Evolutionary conservation across 2,888 invertebrate species (phyloP).

Genomic region (Choreutis nemorana): DNA sequence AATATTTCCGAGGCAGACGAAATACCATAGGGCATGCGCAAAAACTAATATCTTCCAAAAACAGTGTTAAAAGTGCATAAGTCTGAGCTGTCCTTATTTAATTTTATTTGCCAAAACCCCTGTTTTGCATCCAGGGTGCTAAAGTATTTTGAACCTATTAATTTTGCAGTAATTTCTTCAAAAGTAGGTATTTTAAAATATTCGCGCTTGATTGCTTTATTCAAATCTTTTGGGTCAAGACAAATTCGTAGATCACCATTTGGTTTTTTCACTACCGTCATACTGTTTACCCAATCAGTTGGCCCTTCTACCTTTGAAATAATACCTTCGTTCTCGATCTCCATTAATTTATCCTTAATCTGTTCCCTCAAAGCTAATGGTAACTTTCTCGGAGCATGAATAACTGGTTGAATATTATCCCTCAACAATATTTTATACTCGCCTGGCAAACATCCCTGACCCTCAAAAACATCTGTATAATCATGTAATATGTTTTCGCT

Average conservation of each 20-base stretch:
- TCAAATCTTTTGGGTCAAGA: slow-evolving; percentile 15
- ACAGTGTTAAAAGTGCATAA: slow-evolving; percentile 15
- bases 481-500: slow-evolving; percentile 5
- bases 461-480: slow-evolving; percentile 7
- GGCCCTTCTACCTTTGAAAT: slow-evolving; percentile 15
- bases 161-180: slow-evolving; percentile 10
- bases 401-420: slow-evolving; percentile 9
- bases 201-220: slow-evolving; percentile 13
- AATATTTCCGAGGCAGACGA: slow-evolving; percentile 15
- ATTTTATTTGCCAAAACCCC: slow-evolving; percentile 11
- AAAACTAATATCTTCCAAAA: slow-evolving; percentile 14
- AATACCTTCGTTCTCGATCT: slow-evolving; percentile 12
- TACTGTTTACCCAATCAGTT: slow-evolving; percentile 17
- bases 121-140: slow-evolving; percentile 13
- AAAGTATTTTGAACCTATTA: slow-evolving; percentile 8
- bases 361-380: slow-evolving; percentile 12
- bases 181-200: slow-evolving; percentile 13
- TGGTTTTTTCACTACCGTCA: slow-evolving; percentile 15
- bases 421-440: slow-evolving; percentile 5
- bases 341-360: slow-evolving; percentile 1
- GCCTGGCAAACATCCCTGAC: slow-evolving; percentile 6
- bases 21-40: slow-evolving; percentile 14
- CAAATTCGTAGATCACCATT: slow-evolving; percentile 16
- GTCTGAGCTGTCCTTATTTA: slow-evolving; percentile 7
- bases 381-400: slow-evolving; percentile 14